Evolutionary conservation across 1,140 invertebrate genomes (phyloP), one percentile per base, ranked within the genome.

Genomic region (Eurosta solidaginis): DNA sequence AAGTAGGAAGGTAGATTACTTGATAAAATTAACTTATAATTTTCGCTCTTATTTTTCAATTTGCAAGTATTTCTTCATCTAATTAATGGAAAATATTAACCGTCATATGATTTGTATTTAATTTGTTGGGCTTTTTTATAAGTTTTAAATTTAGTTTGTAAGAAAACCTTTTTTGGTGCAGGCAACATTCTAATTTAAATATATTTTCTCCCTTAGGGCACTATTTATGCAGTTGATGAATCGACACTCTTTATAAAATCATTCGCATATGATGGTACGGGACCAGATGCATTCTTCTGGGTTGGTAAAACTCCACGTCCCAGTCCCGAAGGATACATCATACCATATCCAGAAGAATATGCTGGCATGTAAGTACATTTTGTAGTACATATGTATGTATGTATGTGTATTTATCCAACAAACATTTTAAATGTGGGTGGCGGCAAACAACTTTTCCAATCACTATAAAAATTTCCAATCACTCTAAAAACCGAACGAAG

Each of bases 231-330:
- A 0, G 93, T 96, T 1, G 95, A 97, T 83, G 96, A 97, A 82
- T 93, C 91, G 80, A 96, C 94, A 22, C 90, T 97, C 76, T 96
- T 94, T 88, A 93, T 97, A 78, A 93, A 94, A 83, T 93, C 92
- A 45, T 97, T 97, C 86, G 92, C 90, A 4, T 97, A 97, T 83
- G 95, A 96, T 83, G 96, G 96, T 42, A 94, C 92, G 7, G 94
- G 92, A 20, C 94, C 94, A 73, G 94, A 94, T 86, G 94, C 94
- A 3, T 96, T 92, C 88, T 97, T 97, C 89, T 96, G 95, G 95
- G 93, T 94, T 25, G 95, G 95, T 2, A 94, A 94, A 82, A 92
- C 92, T 1, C 88, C 91, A 0, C 89, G 92, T 68, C 95, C 95
- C 1, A 92, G 91, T 79, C 94, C 94, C 4, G 92, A 93, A 14